phyloP scores from a whole-genome alignment of 2,113 vertebrate genomes.

The Thymallus thymallus region DNA sequence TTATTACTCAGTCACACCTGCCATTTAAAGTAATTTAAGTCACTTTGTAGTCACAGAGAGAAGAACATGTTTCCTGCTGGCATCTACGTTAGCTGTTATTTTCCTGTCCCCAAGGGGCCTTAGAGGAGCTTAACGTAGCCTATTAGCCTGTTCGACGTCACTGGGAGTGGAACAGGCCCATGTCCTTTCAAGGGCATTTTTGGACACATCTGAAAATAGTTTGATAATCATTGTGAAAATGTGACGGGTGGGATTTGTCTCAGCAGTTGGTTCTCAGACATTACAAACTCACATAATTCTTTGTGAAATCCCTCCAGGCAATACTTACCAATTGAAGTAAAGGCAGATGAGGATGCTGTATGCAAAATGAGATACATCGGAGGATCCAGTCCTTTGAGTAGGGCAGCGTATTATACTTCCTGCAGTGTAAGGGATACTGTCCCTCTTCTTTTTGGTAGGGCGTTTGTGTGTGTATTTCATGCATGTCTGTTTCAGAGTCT shows the following conservation, averaged over 20 bases:
- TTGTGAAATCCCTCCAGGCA: not conserved
- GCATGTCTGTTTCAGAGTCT: no score
- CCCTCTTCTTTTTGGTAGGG: no score
- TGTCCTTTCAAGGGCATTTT: constrained; percentile 55
- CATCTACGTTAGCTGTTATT: no score
- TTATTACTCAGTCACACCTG: no score
- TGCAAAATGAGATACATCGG: not conserved
- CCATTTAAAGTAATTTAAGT: no score
- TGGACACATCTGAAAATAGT: constrained; percentile 60
- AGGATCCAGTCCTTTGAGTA: not conserved
- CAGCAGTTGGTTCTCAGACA: constrained; percentile 31
- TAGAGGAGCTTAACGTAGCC: constrained; percentile 24
- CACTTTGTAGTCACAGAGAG: no score
- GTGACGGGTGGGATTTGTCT: constrained; percentile 29
- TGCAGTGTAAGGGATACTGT: no score
- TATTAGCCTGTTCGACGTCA: constrained; percentile 8
- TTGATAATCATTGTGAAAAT: constrained; percentile 27
- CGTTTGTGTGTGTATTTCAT: not conserved
- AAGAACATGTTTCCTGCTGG: no score
- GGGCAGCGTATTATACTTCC: not conserved
- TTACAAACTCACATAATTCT: not conserved
- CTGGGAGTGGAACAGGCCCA: constrained; percentile 51
- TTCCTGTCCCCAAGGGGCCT: no score
- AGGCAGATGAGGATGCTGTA: not conserved
- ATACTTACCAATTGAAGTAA: not conserved